Percentiles rank a stretch among this genome's conserved stretches.
phyloP scores from a whole-genome alignment of 2,797 vertebrate species.

The Rhinatrema bivittatum region DNA sequence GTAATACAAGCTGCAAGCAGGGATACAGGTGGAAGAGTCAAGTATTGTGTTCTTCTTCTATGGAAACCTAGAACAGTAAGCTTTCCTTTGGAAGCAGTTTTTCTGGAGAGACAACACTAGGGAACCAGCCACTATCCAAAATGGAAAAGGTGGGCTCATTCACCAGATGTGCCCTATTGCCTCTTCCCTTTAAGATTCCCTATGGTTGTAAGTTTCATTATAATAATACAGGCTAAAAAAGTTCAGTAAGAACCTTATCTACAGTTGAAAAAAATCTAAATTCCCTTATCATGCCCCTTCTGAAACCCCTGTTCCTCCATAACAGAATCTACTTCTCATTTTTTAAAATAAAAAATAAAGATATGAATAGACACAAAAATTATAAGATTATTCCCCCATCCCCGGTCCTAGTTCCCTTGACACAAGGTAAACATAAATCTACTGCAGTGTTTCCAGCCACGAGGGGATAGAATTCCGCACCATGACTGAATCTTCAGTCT shows the following conservation, averaged over 20 bases:
- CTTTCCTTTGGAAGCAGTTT: conserved; percentile 62
- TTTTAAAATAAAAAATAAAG: conserved; percentile 51
- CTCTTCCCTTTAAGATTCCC: conserved; percentile 10
- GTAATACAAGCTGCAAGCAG: too few relatives aligned
- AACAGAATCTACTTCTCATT: conserved; percentile 37
- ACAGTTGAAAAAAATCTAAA: conserved; percentile 9
- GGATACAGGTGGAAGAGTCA: too few relatives aligned
- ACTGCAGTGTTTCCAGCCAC: conserved; percentile 26
- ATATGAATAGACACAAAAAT: conserved; percentile 3
- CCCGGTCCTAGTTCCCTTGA: conserved; percentile 57
- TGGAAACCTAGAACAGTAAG: background rate
- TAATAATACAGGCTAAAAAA: conserved; percentile 7
- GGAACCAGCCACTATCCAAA: background rate
- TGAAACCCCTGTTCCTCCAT: conserved; percentile 29
- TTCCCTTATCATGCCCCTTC: conserved; percentile 17
- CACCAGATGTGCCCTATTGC: background rate
- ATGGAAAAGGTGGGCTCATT: background rate
- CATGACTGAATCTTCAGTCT: background rate
- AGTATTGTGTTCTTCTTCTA: too few relatives aligned
- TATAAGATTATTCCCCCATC: conserved; percentile 7
- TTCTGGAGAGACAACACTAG: conserved; percentile 21
- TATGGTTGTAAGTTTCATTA: conserved; percentile 10
- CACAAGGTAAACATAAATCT: conserved; percentile 61
- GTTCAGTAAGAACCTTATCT: conserved; percentile 36
- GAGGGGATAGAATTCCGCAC: conserved; percentile 5